Percentiles rank a stretch among this genome's conserved stretches.
Evolutionary conservation across 2,888 invertebrate genomes (phyloP).

Genomic region (Mesoligia furuncula): DNA sequence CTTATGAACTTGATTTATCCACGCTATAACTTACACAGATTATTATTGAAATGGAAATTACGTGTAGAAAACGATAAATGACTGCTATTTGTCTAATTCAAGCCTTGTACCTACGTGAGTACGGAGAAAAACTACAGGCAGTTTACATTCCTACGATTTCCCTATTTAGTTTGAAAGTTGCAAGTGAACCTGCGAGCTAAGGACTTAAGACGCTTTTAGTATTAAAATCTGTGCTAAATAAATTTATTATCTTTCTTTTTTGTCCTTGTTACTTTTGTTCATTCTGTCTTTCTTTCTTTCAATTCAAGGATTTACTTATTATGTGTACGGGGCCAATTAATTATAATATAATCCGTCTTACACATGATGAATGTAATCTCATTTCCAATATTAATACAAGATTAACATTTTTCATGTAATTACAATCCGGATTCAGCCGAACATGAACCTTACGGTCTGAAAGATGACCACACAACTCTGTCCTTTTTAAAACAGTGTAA

Average conservation of each 20-base stretch:
- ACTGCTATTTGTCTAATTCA: slow-evolving; percentile 71
- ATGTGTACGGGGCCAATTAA: neutral
- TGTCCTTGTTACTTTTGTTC: neutral
- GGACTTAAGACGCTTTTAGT: slow-evolving; percentile 13
- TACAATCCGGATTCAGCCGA: slow-evolving; percentile 62
- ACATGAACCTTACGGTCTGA: slow-evolving; percentile 62
- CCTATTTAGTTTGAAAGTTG: slow-evolving; percentile 47
- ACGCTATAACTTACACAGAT: slow-evolving; percentile 75
- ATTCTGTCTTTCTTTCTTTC: neutral
- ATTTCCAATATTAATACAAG: slow-evolving; percentile 54
- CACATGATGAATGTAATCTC: slow-evolving; percentile 36
- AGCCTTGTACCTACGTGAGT: slow-evolving; percentile 54
- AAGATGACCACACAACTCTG: slow-evolving; percentile 70
- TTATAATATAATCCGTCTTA: slow-evolving; percentile 31
- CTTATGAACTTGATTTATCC: slow-evolving; percentile 74
- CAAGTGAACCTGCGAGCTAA: slow-evolving; percentile 21
- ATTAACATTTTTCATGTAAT: slow-evolving; percentile 63
- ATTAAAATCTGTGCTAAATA: neutral
- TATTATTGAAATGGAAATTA: slow-evolving; percentile 77
- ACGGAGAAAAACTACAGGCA: slow-evolving; percentile 50
- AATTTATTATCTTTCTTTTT: neutral
- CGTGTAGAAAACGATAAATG: slow-evolving; percentile 76
- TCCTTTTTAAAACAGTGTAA: slow-evolving; percentile 82
- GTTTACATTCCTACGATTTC: slow-evolving; percentile 49
- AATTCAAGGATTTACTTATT: neutral